These are phyloP conservation scores for Phaethon lepturus DNA, from an alignment of 2,113 vertebrate species.

Conservation along the genomic window DNA sequence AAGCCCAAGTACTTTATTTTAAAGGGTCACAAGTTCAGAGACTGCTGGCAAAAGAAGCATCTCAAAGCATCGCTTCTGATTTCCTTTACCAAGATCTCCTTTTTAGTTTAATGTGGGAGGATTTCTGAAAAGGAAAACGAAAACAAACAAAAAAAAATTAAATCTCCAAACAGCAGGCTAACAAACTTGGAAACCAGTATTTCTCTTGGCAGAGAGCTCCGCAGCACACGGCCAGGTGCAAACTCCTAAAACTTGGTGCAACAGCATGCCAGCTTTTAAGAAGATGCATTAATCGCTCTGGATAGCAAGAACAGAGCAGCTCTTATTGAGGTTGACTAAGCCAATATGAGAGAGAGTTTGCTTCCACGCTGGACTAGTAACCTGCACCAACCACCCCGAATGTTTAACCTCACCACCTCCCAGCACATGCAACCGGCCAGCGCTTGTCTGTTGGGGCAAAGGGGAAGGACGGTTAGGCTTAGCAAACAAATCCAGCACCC, in stretches of 20 bases:
- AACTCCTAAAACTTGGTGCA: not conserved
- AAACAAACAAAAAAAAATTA: not conserved
- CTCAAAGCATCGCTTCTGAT: constrained; percentile 23
- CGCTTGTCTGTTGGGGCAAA: not conserved
- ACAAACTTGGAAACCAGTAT: constrained; percentile 6
- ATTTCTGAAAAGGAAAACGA: not conserved
- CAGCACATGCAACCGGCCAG: not conserved
- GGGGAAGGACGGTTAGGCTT: not conserved
- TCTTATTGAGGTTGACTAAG: not conserved
- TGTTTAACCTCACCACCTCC: not conserved
- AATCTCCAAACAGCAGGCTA: constrained; percentile 30
- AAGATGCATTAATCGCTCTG: not conserved
- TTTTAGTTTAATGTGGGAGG: constrained; percentile 39
- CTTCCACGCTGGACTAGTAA: not conserved
- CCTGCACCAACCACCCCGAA: not conserved
- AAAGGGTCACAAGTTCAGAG: constrained; percentile 53
- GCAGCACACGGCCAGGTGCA: constrained; percentile 22
- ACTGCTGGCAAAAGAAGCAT: constrained; percentile 16
- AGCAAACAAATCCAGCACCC: not conserved
- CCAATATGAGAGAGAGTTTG: not conserved
- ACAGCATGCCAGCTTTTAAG: not conserved
- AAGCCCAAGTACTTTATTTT: constrained; percentile 16
- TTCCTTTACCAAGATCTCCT: not conserved
- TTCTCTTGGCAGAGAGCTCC: constrained; percentile 43
- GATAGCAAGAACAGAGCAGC: not conserved